Conservation (phyloP, 2,888 invertebrate genomes). For the Mythimna loreyi region DNA sequence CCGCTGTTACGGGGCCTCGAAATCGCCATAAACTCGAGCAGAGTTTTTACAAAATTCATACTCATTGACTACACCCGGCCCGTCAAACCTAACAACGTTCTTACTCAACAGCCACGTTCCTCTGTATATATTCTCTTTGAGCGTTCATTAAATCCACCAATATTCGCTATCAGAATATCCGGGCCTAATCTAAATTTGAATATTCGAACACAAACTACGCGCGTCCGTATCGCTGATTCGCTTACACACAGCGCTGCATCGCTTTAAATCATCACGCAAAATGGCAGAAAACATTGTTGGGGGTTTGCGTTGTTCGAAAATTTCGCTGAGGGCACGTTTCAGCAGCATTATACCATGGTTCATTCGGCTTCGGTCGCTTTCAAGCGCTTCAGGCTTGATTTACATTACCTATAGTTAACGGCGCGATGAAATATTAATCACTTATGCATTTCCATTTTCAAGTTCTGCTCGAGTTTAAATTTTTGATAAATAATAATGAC, state of each 20-base stretch:
- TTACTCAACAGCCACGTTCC: not conserved
- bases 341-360: slow-evolving; percentile 44
- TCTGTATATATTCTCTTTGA: slow-evolving; percentile 2
- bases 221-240: slow-evolving; percentile 31
- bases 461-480: slow-evolving; percentile 9
- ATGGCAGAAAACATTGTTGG: slow-evolving; percentile 55
- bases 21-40: too few relatives aligned
- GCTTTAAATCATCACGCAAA: slow-evolving; percentile 59
- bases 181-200: slow-evolving; percentile 49
- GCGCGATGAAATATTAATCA: slow-evolving; percentile 55
- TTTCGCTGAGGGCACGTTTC: slow-evolving; percentile 56
- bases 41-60: too few relatives aligned
- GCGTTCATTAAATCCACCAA: slow-evolving; percentile 22
- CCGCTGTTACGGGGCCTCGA: too few relatives aligned
- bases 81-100: slow-evolving; percentile 22
- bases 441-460: slow-evolving; percentile 37
- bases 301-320: slow-evolving; percentile 49
- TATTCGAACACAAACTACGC: slow-evolving; percentile 35
- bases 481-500: slow-evolving; percentile 13
- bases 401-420: slow-evolving; percentile 45
- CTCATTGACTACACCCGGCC: too few relatives aligned
- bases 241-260: slow-evolving; percentile 42
- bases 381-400: slow-evolving; percentile 47
- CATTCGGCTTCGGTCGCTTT: slow-evolving; percentile 45
- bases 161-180: slow-evolving; percentile 24